phyloP scores from a whole-genome alignment of 2,888 invertebrate genomes.

The Nematopogon swammerdamellus region DNA sequence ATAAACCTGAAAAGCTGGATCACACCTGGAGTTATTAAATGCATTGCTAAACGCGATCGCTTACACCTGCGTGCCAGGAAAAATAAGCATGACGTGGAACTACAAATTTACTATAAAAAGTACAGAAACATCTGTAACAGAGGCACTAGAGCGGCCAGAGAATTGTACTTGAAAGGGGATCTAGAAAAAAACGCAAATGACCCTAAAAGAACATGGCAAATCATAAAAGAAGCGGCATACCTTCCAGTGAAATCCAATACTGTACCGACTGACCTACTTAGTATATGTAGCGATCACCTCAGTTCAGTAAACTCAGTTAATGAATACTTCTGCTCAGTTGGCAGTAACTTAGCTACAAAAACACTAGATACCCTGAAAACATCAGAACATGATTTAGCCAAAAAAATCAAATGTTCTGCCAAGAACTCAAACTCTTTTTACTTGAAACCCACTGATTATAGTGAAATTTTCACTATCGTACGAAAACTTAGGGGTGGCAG shows the following conservation, averaged over 20 bases:
- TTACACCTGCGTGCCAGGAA: not conserved
- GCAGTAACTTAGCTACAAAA: not conserved
- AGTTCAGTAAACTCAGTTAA: not conserved
- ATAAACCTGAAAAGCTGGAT: not conserved
- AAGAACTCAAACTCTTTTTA: not conserved
- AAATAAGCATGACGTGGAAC: not conserved
- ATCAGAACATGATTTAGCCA: not conserved
- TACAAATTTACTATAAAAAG: slow-evolving; percentile 2
- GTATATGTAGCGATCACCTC: not conserved
- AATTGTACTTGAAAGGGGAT: not conserved
- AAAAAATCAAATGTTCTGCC: not conserved
- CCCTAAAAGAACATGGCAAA: not conserved
- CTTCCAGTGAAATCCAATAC: not conserved
- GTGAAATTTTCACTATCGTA: not conserved
- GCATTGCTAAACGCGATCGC: too few relatives aligned
- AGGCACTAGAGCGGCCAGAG: not conserved
- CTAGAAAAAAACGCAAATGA: not conserved
- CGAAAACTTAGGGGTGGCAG: not conserved
- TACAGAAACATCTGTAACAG: too few relatives aligned
- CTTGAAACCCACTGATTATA: not conserved
- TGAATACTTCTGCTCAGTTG: not conserved
- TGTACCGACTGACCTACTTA: not conserved
- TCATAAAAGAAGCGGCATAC: not conserved
- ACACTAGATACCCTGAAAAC: not conserved
- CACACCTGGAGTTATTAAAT: too few relatives aligned